A percentile compares a stretch with the other conserved stretches of the same genome.
Conservation (phyloP, 1,140 invertebrate genomes). For the Cydia strobilella region DNA sequence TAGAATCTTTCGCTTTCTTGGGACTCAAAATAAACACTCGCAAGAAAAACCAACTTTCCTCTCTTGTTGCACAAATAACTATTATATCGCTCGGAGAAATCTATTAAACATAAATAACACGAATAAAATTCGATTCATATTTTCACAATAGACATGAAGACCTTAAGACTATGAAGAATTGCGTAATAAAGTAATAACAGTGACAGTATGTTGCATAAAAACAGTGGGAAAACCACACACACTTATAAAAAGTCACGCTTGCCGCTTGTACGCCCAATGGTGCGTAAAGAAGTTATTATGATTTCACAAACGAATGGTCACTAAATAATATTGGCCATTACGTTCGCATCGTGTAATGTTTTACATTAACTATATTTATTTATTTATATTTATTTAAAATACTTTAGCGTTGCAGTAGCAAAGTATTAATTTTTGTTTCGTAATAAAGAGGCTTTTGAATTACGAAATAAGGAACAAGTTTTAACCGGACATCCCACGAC, state of each 20-base stretch:
- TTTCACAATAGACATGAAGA: neutral
- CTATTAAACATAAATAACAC: too few species aligned
- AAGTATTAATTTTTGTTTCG: too few species aligned
- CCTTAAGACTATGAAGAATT: neutral
- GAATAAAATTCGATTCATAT: neutral
- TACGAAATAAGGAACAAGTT: too few species aligned
- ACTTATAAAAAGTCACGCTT: conserved; percentile 4
- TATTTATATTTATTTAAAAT: too few species aligned
- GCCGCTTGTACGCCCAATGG: neutral
- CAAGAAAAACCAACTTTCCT: too few species aligned
- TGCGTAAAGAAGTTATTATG: conserved; percentile 16
- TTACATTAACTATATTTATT: neutral
- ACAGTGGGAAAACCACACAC: neutral
- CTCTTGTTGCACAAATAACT: too few species aligned
- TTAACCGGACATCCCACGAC: too few species aligned
- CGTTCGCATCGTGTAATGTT: neutral
- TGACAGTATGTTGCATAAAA: neutral
- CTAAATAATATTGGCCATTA: neutral
- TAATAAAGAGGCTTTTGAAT: too few species aligned
- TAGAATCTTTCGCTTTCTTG: too few species aligned
- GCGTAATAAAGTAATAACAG: neutral
- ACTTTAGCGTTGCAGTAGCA: too few species aligned
- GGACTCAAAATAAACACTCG: too few species aligned
- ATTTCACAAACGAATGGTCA: conserved; percentile 20
- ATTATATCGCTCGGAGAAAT: too few species aligned